Conservation (phyloP, 2,113 vertebrate species). For the Ailuropoda melanoleuca region DNA sequence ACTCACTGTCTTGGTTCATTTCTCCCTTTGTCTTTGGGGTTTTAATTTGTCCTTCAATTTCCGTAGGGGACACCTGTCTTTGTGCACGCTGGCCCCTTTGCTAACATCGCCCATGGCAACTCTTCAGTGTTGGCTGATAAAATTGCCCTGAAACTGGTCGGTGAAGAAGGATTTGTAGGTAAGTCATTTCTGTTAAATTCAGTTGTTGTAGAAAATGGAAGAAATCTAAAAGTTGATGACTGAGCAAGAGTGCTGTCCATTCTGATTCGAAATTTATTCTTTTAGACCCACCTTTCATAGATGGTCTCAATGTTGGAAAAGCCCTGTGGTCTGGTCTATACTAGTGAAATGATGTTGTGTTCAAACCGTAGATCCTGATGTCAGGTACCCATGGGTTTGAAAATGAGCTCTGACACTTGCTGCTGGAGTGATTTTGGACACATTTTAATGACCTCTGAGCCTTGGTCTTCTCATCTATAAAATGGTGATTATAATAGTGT, state of each 20-base stretch:
- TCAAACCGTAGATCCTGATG: not conserved
- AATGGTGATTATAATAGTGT: not conserved
- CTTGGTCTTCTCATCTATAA: not conserved
- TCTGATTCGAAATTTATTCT: not conserved
- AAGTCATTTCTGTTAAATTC: constrained; percentile 76
- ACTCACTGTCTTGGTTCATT: not conserved
- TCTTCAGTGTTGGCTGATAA: constrained; percentile 98
- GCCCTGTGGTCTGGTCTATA: not conserved
- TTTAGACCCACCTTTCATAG: not conserved
- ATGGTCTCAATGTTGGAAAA: not conserved
- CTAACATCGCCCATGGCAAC: constrained; percentile 98
- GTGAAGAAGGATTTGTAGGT: constrained; percentile 96
- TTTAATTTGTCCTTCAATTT: not conserved
- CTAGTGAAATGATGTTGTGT: no score
- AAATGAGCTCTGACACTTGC: not conserved
- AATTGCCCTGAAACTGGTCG: constrained; percentile 97
- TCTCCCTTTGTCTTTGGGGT: not conserved
- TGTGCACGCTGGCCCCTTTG: constrained; percentile 97
- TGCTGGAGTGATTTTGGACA: not conserved
- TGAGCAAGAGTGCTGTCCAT: not conserved
- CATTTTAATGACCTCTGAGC: not conserved
- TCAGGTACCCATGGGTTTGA: not conserved
- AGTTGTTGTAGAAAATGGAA: not conserved
- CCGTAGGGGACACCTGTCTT: constrained; percentile 95
- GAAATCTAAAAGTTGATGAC: not conserved